phyloP scores from a whole-genome alignment of 1,140 invertebrate genomes.

The Idris sp. region DNA sequence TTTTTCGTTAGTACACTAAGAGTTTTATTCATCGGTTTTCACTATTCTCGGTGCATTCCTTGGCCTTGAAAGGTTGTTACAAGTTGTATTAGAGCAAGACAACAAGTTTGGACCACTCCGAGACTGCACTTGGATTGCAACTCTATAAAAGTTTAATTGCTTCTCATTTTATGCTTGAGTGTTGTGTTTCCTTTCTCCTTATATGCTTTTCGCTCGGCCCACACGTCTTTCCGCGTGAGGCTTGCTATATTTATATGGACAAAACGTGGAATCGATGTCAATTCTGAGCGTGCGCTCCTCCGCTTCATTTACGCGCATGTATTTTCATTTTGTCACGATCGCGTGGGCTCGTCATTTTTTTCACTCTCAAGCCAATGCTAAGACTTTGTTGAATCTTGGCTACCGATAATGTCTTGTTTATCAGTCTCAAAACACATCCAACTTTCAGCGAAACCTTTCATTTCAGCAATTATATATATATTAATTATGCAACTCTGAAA shows the following conservation, averaged over 20 bases:
- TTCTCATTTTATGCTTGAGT: slow-evolving; percentile 74
- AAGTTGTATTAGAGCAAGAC: slow-evolving; percentile 67
- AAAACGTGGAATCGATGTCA: slow-evolving; percentile 50
- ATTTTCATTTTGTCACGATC: slow-evolving; percentile 26
- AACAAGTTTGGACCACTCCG: slow-evolving; percentile 35
- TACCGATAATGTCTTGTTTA: slow-evolving; percentile 33
- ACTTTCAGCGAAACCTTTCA: too few species aligned
- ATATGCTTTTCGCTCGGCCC: slow-evolving; percentile 59
- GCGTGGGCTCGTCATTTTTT: slow-evolving; percentile 34
- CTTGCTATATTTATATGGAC: slow-evolving; percentile 16
- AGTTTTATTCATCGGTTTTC: too few species aligned
- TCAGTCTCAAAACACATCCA: slow-evolving; percentile 12
- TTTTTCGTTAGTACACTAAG: too few species aligned
- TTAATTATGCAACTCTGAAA: too few species aligned
- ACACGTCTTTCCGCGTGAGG: slow-evolving; percentile 28
- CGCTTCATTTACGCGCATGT: slow-evolving; percentile 44
- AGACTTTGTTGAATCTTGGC: slow-evolving; percentile 28
- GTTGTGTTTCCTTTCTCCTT: slow-evolving; percentile 64
- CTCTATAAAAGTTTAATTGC: slow-evolving; percentile 75
- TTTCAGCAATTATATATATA: too few species aligned
- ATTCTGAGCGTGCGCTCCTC: slow-evolving; percentile 26
- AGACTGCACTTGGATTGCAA: slow-evolving; percentile 65
- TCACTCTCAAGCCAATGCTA: slow-evolving; percentile 16
- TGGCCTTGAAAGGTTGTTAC: slow-evolving; percentile 72
- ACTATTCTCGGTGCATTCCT: slow-evolving; percentile 58